A percentile compares a stretch with the other conserved stretches of the same genome.
These are phyloP conservation scores for Lerista edwardsae DNA, from an alignment of 2,797 vertebrate species.

Conservation along the genomic window DNA sequence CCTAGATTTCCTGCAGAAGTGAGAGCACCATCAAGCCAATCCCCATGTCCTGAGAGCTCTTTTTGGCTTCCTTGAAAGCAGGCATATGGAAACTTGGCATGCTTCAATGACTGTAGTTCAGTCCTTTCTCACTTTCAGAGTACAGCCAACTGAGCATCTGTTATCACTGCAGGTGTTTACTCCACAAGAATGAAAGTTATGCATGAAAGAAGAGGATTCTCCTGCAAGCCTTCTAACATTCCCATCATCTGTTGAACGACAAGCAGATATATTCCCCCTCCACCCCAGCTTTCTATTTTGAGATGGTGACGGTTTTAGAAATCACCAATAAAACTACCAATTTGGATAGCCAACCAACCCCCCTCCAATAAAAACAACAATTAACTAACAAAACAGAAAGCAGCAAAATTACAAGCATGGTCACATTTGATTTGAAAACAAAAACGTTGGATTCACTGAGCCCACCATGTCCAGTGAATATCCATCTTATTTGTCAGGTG, in stretches of 20 bases:
- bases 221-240: not conserved
- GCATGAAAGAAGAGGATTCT: not conserved
- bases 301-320: not conserved
- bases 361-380: no score
- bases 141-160: not conserved
- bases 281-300: not conserved
- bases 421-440: not conserved
- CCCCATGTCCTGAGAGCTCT: not conserved
- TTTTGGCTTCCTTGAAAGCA: not conserved
- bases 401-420: not conserved
- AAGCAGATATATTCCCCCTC: not conserved
- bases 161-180: constrained; percentile 1
- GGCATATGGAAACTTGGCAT: not conserved
- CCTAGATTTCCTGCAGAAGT: not conserved
- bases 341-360: no score
- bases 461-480: not conserved
- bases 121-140: not conserved
- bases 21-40: not conserved
- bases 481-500: not conserved
- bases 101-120: not conserved
- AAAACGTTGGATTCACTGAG: not conserved
- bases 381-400: no score
- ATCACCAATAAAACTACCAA: not conserved
- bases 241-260: constrained; percentile 5
- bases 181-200: not conserved